Evolutionary conservation across 2,113 vertebrate genomes (phyloP), one percentile per base, ranked within the genome.

Genomic region (Eulemur macaco): DNA sequence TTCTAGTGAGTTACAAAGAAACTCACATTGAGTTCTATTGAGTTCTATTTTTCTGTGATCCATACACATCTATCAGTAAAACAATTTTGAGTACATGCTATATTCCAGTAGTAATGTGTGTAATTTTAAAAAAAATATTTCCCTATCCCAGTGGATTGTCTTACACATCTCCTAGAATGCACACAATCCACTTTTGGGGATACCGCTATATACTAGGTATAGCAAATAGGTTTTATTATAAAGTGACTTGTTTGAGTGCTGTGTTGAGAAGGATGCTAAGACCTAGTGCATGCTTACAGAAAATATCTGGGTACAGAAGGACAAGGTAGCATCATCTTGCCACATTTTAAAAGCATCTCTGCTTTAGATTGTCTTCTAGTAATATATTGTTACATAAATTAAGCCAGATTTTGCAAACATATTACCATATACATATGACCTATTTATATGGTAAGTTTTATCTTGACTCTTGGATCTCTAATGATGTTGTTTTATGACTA

Each of bases 401-500:
- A 63, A 39, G 25, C 21, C 21, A 82, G 64, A 80, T 89, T 94
- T 94, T 76, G n/a, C 68, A 96, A 87, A 20, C 31, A 45, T 73
- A 68, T 89, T 87, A 96, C 8, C 89, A 78, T 85, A 37, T 66
- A 50, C 4, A 27, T 78, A 81, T 17, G 87, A 15, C 2, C 23
- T 50, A 58, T 87, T 84, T 89, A 23, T 89, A n/a, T 86, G 29
- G 83, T 84, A 34, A 78, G 17, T 85, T 93, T 90, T 77, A 71
- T 17, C 18, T 92, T 64, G 37, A 42, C 12, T 89, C 34, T 89
- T 86, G 9, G 3, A 84, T 78, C 63, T 95, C 77, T 86, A 74
- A 58, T 86, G 47, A 86, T 84, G 63, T 31, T 93, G 52, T 68
- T 96, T 97, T 81, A 73, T 93, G 64, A 68, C 52, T 78, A 91